Percentiles rank a stretch among this genome's conserved stretches.
These are phyloP conservation scores for Basileuterus tristriatus DNA, from an alignment of 2,797 vertebrate genomes.

Conservation along the genomic window DNA sequence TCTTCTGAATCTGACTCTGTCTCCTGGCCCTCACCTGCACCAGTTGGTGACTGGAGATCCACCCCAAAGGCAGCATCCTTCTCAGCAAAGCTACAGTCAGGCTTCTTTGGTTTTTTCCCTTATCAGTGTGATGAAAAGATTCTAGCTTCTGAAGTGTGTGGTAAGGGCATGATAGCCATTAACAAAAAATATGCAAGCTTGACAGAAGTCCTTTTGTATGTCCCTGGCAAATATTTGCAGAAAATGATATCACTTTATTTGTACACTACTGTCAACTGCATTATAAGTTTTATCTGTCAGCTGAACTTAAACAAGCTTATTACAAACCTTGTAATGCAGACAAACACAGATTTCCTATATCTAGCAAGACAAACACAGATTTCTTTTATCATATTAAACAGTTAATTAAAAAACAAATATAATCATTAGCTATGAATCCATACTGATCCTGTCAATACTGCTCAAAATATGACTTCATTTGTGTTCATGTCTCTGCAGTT, in stretches of 20 bases:
- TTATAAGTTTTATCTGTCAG: neutral
- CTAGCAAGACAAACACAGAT: neutral
- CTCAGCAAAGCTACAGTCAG: neutral
- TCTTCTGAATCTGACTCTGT: neutral
- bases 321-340: neutral
- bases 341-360: neutral
- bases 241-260: neutral
- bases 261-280: neutral
- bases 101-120: neutral
- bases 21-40: neutral
- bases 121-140: neutral
- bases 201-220: neutral
- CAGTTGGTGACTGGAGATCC: neutral
- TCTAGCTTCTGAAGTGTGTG: neutral
- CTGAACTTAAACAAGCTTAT: neutral
- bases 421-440: neutral
- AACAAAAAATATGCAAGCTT: neutral
- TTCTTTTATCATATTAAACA: neutral
- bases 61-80: neutral
- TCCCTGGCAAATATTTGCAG: conserved; percentile 11
- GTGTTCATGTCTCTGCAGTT: neutral
- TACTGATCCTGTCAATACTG: neutral
- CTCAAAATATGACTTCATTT: neutral
- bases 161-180: neutral
- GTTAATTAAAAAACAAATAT: neutral